phyloP scores from a whole-genome alignment of 1,140 invertebrate genomes.

The Dryas iulia region DNA sequence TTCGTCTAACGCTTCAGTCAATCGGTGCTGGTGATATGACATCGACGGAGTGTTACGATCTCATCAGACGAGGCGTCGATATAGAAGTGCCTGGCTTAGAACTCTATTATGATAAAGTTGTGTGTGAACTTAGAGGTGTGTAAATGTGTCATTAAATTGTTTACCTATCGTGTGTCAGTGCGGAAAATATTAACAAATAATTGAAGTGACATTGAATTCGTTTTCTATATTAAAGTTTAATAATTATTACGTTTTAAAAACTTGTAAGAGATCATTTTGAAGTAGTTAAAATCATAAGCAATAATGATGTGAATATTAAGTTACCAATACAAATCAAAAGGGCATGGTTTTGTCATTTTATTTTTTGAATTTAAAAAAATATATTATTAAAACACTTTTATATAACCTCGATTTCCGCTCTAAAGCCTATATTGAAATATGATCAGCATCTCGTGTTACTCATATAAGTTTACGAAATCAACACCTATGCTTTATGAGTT shows the following conservation, averaged over 20 bases:
- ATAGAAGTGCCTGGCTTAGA: conserved; percentile 78
- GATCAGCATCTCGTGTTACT: conserved; percentile 59
- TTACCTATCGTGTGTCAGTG: background rate
- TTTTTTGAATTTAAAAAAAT: background rate
- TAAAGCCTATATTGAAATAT: conserved; percentile 56
- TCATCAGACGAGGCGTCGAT: conserved; percentile 72
- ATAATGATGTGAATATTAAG: background rate
- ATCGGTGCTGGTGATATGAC: conserved; percentile 70
- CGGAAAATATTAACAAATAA: background rate
- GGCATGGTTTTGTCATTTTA: background rate
- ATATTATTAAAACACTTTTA: conserved; percentile 30
- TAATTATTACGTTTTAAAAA: no score
- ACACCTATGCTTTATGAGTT: conserved; percentile 49
- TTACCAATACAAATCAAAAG: background rate
- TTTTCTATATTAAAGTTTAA: no score
- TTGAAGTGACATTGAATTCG: background rate
- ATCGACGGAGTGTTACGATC: conserved; percentile 74
- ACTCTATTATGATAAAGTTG: conserved; percentile 81
- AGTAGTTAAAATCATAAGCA: background rate
- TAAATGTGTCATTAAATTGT: conserved; percentile 22
- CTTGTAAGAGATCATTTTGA: no score
- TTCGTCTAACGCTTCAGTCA: conserved; percentile 54
- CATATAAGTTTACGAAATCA: conserved; percentile 58
- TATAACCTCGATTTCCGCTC: conserved; percentile 58
- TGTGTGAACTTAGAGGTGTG: conserved; percentile 79